phyloP scores from a whole-genome alignment of 2,113 vertebrate genomes.

The Panthera leo region DNA sequence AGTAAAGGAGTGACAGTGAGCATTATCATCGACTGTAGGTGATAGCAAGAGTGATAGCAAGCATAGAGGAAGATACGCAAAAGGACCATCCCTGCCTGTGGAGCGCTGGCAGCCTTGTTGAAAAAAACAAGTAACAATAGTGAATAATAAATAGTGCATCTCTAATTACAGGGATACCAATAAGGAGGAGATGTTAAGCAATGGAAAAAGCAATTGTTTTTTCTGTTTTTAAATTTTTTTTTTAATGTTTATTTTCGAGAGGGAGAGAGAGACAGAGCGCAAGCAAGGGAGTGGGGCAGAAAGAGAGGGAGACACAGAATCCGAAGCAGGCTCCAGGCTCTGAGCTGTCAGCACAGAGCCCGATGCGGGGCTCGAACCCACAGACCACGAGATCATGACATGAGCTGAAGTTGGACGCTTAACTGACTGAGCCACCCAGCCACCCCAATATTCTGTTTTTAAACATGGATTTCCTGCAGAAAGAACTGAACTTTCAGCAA shows the following conservation, averaged over 20 bases:
- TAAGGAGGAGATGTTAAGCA: background rate
- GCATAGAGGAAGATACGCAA: background rate
- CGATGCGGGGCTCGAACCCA: too few species aligned
- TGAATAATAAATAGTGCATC: background rate
- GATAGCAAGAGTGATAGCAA: background rate
- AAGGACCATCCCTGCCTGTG: background rate
- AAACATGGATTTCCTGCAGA: background rate
- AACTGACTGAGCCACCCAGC: too few species aligned
- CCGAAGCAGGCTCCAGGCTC: too few species aligned
- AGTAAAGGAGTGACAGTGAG: background rate
- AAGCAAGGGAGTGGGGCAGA: too few species aligned
- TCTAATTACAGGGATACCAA: background rate
- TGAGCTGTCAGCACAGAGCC: too few species aligned
- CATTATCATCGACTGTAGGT: background rate
- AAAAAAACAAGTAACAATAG: background rate
- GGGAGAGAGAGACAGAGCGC: too few species aligned
- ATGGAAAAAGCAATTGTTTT: background rate
- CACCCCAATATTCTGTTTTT: background rate
- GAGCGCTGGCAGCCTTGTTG: background rate
- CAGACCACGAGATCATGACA: too few species aligned
- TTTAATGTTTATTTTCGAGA: too few species aligned
- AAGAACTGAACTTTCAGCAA: conserved; percentile 18
- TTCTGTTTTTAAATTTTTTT: background rate
- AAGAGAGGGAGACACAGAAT: too few species aligned
- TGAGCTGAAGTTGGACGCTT: too few species aligned